Evolutionary conservation across 2,797 vertebrate genomes (phyloP).

Genomic region (Antrozous pallidus): DNA sequence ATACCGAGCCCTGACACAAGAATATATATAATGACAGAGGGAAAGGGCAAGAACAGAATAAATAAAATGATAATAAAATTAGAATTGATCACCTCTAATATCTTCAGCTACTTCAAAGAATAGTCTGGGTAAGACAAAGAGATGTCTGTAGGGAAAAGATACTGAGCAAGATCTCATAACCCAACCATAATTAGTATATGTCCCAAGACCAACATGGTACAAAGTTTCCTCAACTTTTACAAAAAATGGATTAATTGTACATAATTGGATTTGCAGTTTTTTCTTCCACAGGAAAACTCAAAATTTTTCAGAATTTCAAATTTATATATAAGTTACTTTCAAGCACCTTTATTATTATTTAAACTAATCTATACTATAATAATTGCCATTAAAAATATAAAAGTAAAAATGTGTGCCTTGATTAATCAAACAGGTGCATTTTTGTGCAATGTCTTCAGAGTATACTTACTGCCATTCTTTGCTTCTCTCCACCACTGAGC

Average conservation of each 20-base stretch:
- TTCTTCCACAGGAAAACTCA: not conserved
- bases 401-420: not conserved
- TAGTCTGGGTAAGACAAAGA: not conserved
- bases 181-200: not conserved
- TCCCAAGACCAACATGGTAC: not conserved
- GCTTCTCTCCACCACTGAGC: slow-evolving; percentile 98
- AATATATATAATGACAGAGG: not conserved
- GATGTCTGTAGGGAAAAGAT: not conserved
- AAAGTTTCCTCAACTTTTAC: not conserved
- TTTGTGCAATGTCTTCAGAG: not conserved
- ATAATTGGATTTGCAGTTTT: not conserved
- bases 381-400: not conserved
- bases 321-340: not conserved
- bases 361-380: not conserved
- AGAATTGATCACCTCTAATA: not conserved
- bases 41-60: not conserved
- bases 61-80: not conserved
- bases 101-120: not conserved
- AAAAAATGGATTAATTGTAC: not conserved
- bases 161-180: not conserved
- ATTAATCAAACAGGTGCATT: not conserved
- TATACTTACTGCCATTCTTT: slow-evolving; percentile 95
- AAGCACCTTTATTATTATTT: slow-evolving; percentile 18
- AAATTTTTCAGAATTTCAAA: slow-evolving; percentile 38
- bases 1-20: not conserved